These are phyloP conservation scores for Papilio xuthus DNA, from an alignment of 1,140 invertebrate species.

Conservation along the genomic window DNA sequence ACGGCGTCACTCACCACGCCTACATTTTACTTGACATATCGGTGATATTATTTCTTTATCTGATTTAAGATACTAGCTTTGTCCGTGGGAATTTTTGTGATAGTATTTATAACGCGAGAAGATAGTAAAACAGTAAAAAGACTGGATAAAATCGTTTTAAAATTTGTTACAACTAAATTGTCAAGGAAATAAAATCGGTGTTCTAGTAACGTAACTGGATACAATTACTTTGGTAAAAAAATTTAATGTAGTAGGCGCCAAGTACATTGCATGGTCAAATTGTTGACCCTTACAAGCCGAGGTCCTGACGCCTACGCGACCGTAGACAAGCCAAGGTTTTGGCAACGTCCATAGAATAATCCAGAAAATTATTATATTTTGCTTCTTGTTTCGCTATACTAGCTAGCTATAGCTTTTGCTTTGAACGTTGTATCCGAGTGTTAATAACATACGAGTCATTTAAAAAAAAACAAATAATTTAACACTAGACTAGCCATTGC, in stretches of 20 bases:
- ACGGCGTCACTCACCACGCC: constrained; percentile 3
- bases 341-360: background rate
- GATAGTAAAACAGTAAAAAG: background rate
- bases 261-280: background rate
- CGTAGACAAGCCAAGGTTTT: background rate
- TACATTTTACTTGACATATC: background rate
- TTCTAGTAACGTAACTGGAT: background rate
- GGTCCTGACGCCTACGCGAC: background rate
- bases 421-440: background rate
- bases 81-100: constrained; percentile 1
- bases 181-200: too few species aligned
- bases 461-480: background rate
- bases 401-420: background rate
- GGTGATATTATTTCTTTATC: background rate
- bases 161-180: too few species aligned
- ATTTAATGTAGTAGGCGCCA: background rate
- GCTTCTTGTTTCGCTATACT: background rate
- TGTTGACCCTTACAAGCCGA: background rate
- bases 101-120: background rate
- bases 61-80: background rate
- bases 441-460: background rate
- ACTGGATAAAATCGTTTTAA: background rate
- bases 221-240: background rate
- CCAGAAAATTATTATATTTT: background rate
- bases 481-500: background rate